Evolutionary conservation across 2,113 vertebrate genomes (phyloP), one percentile per base, ranked within the genome.

Genomic region (Prinia subflava): DNA sequence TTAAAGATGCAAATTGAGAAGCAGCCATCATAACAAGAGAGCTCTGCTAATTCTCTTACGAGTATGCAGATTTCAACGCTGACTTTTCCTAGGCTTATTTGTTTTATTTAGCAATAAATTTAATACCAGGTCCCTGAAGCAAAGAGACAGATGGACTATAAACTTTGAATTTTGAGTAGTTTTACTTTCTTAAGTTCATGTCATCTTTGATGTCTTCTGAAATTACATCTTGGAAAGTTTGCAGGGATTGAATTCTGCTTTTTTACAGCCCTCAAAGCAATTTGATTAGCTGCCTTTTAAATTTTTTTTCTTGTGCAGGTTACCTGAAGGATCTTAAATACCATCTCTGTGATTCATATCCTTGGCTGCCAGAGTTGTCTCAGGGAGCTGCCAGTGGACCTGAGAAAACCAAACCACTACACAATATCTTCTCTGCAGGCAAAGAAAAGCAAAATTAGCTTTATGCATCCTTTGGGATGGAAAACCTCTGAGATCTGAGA

Each of bases 1-100:
- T 98, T 98, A 98, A 98, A 97, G 97, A 98, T 98, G 97, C 97
- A 98, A 98, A 98, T 98, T 98, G 98, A 98, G 98, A 98, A 87
- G 97, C 97, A 97, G 94, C 97, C 97, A 97, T 96, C 97, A 97
- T 97, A 96, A 92, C 97, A 81, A 9, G 78, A 95, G 92, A 97
- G 94, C 83, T 96, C 95, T 96, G 97, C 64, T 98, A 97, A 98
- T 98, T 98, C 97, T 97, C 97, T 85, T 84, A 94, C 69, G 14
- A 94, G 92, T 96, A 97, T 98, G 98, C 98, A 98, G 98, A 98
- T 98, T 97, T 96, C n/a, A 6, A 88, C 2, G n/a, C 91, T 56
- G 93, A 94, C 90, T 96, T 97, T 96, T 97, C 96, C 95, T 85
- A 79, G 88, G 96, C 96, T 98, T 97, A 96, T 98, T 98, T 98